Conservation (phyloP, 2,113 vertebrate genomes). For the Malurus elegans region DNA sequence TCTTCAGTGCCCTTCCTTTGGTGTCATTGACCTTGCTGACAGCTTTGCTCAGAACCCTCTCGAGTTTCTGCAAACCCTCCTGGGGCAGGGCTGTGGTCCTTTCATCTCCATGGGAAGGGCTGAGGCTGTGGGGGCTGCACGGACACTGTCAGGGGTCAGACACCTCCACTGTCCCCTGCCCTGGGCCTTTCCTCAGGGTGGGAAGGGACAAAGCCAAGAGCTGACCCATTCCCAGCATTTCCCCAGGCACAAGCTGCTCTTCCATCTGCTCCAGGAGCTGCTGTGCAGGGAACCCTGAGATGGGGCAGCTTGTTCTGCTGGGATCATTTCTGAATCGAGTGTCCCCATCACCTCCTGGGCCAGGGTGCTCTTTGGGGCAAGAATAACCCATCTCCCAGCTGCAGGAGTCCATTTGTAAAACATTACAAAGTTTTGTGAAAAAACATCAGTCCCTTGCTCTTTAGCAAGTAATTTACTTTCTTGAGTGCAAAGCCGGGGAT, state of each 20-base stretch:
- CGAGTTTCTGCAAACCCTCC: fast-evolving
- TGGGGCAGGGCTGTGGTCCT: not conserved
- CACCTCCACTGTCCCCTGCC: not conserved
- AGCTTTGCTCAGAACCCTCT: not conserved
- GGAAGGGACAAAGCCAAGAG: not conserved
- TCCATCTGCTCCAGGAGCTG: not conserved
- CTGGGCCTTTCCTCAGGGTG: not conserved
- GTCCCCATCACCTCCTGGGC: not conserved
- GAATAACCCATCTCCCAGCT: not conserved
- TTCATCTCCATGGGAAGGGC: not conserved
- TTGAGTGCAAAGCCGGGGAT: not conserved
- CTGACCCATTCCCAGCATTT: fast-evolving
- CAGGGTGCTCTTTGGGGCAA: not conserved
- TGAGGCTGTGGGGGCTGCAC: not conserved
- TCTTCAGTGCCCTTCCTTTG: not conserved
- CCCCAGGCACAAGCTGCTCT: not conserved
- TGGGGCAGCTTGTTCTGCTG: fast-evolving
- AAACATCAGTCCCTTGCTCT: fast-evolving
- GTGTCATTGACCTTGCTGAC: not conserved
- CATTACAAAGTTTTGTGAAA: not conserved
- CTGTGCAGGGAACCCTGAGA: not conserved
- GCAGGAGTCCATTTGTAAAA: not conserved
- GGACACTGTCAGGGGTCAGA: fast-evolving
- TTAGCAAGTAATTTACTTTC: not conserved
- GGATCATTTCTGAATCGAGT: fast-evolving